Conservation (phyloP, 2,888 invertebrate genomes). For the Rhagium mordax region DNA sequence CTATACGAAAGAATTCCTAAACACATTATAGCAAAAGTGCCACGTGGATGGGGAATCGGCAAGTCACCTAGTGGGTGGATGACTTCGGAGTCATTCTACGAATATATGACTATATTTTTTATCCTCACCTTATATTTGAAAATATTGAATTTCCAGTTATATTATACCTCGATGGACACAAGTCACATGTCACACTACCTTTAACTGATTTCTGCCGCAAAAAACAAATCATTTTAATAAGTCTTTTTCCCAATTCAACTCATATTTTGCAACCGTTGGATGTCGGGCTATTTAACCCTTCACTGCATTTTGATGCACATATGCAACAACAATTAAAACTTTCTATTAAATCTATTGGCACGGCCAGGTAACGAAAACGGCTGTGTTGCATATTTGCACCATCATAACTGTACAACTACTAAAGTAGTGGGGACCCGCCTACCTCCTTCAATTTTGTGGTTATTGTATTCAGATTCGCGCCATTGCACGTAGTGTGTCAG, state of each 20-base stretch:
- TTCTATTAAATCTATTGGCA: constrained; percentile 9
- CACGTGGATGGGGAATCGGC: constrained; percentile 39
- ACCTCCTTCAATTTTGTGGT: too few relatives aligned
- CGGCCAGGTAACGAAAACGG: constrained; percentile 6
- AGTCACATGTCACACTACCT: constrained; percentile 19
- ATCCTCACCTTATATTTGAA: constrained; percentile 23
- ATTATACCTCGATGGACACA: constrained; percentile 26
- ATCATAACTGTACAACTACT: too few relatives aligned
- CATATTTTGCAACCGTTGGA: constrained; percentile 33
- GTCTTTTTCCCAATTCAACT: constrained; percentile 20
- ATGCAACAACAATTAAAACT: too few relatives aligned
- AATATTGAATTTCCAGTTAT: constrained; percentile 11
- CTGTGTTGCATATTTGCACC: too few relatives aligned
- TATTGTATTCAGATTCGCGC: too few relatives aligned
- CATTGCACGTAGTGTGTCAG: too few relatives aligned
- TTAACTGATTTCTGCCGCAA: constrained; percentile 18
- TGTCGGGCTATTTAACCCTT: constrained; percentile 33
- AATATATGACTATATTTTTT: constrained; percentile 44
- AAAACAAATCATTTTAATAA: constrained; percentile 30
- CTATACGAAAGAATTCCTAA: constrained; percentile 25
- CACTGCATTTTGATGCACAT: too few relatives aligned
- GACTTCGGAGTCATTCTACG: constrained; percentile 36
- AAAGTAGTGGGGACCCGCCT: too few relatives aligned
- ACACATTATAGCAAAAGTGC: not conserved
- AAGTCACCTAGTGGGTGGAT: constrained; percentile 41